phyloP scores from a whole-genome alignment of 2,888 invertebrate species.

The Eristalis arbustorum region DNA sequence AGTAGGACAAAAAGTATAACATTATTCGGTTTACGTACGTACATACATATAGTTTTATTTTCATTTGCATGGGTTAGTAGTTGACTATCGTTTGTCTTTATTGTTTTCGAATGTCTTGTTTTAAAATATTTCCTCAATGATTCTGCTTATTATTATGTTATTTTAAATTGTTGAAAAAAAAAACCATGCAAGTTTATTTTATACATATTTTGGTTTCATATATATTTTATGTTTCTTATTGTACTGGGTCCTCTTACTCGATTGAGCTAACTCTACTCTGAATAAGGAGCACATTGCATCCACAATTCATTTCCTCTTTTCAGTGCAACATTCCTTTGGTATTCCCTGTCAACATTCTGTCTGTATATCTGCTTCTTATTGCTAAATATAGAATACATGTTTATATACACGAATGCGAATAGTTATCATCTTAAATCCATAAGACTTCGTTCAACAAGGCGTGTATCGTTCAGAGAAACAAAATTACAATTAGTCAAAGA shows the following conservation, averaged over 20 bases:
- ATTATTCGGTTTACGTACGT: conserved; percentile 11
- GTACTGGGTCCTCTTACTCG: conserved; percentile 23
- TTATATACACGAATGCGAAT: conserved; percentile 18
- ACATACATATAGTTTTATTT: background rate
- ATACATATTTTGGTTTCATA: conserved; percentile 14
- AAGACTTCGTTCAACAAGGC: background rate
- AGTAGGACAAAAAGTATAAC: conserved; percentile 1
- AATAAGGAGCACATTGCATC: conserved; percentile 8
- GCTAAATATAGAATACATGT: conserved; percentile 23
- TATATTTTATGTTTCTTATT: conserved; percentile 21
- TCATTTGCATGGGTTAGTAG: conserved; percentile 14
- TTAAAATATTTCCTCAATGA: conserved; percentile 16
- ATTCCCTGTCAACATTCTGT: background rate
- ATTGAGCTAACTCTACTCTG: conserved; percentile 8
- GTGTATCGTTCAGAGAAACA: background rate
- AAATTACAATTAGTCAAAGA: background rate
- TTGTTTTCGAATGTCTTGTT: background rate
- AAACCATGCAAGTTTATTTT: conserved; percentile 22
- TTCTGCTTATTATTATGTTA: background rate
- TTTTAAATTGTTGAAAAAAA: background rate
- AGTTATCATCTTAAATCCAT: conserved; percentile 3
- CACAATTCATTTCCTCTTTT: background rate
- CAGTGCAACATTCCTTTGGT: background rate
- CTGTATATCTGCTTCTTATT: background rate
- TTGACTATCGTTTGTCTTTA: background rate